These are phyloP conservation scores for Pipistrellus kuhlii DNA, from an alignment of 2,797 vertebrate genomes.

Conservation along the genomic window DNA sequence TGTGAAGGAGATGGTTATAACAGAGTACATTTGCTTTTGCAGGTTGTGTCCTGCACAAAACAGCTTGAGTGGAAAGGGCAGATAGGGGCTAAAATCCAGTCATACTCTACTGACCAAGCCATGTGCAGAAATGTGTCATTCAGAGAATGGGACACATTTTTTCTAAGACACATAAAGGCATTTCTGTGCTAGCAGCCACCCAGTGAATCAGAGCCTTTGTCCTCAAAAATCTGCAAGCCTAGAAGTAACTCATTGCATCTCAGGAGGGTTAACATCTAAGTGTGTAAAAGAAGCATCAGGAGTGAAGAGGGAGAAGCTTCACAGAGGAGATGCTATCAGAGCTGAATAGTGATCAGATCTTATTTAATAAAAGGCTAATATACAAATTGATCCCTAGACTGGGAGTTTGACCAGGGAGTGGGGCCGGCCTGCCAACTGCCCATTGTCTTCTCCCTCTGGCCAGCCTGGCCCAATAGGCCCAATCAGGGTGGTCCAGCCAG, in stretches of 20 bases:
- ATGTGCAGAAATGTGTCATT: neutral
- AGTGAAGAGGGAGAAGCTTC: neutral
- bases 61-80: neutral
- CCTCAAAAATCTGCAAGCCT: conserved; percentile 13
- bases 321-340: neutral
- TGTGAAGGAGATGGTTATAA: neutral
- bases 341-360: neutral
- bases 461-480: too few species aligned
- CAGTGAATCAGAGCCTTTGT: neutral
- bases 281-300: neutral
- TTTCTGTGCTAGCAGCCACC: neutral
- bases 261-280: neutral
- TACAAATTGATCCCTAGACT: too few species aligned
- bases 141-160: neutral
- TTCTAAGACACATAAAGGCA: neutral
- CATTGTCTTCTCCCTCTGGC: too few species aligned
- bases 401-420: too few species aligned
- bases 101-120: neutral
- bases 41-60: neutral
- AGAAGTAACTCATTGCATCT: neutral
- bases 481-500: too few species aligned
- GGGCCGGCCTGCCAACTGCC: too few species aligned
- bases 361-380: too few species aligned
- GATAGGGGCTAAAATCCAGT: neutral
- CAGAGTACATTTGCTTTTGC: neutral